Conservation (phyloP, 2,888 invertebrate species). For the Beris chalybata region DNA sequence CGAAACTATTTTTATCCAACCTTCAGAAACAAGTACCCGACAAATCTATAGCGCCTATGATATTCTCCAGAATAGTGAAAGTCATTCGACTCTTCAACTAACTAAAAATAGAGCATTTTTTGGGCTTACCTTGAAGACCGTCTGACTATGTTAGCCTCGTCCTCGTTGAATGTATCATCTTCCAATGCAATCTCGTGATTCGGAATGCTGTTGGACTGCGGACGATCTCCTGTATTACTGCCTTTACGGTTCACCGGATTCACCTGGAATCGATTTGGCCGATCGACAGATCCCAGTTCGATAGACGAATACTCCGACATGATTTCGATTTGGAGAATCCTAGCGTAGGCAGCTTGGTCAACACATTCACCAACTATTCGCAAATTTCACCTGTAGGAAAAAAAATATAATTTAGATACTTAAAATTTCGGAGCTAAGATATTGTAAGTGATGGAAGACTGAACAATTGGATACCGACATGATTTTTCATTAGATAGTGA, state of each 20-base stretch:
- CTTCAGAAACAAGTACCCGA: no score
- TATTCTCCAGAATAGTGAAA: background rate
- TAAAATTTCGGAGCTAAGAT: no score
- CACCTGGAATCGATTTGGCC: conserved; percentile 56
- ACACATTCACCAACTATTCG: no score
- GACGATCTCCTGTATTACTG: conserved; percentile 46
- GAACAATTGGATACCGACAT: no score
- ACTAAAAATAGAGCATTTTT: background rate
- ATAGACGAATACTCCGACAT: conserved; percentile 54
- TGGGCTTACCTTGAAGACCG: conserved; percentile 47
- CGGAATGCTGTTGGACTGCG: conserved; percentile 53
- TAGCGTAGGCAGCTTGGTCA: background rate
- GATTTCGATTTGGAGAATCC: conserved; percentile 6
- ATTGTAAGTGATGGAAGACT: no score
- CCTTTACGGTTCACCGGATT: conserved; percentile 55
- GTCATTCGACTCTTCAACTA: background rate
- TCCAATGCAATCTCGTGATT: conserved; percentile 52
- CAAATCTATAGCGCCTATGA: no score
- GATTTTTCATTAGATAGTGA: background rate
- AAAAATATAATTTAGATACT: no score
- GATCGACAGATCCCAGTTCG: conserved; percentile 54
- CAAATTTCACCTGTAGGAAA: no score
- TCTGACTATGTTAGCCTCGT: conserved; percentile 50
- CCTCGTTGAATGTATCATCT: conserved; percentile 54
- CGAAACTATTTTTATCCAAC: no score